A percentile compares a stretch with the other conserved stretches of the same genome.
Evolutionary conservation across 2,888 invertebrate genomes (phyloP).

Genomic region (Lasioglossum calceatum): DNA sequence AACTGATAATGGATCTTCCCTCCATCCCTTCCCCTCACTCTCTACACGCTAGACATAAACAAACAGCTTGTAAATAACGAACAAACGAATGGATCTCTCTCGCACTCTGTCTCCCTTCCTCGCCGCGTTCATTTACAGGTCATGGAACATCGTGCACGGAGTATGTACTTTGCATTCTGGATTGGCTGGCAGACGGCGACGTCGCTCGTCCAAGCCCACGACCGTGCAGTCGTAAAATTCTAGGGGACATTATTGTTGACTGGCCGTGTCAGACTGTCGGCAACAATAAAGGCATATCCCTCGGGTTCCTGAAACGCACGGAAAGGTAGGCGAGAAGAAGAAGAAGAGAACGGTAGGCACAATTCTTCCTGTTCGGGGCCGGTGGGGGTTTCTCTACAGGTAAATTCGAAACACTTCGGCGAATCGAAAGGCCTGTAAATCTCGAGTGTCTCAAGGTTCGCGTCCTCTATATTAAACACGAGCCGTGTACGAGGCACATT

Average conservation of each 20-base stretch:
- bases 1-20: constrained; percentile 43
- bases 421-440: constrained; percentile 20
- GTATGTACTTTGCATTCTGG: neutral
- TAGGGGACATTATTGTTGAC: constrained; percentile 35
- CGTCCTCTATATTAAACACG: neutral
- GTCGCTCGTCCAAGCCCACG: constrained; percentile 1
- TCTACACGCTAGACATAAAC: constrained; percentile 45
- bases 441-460: neutral
- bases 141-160: constrained; percentile 16
- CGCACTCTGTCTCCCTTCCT: constrained; percentile 30
- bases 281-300: constrained; percentile 29
- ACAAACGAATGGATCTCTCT: neutral
- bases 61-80: constrained; percentile 44
- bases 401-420: constrained; percentile 27
- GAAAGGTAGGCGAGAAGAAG: neutral
- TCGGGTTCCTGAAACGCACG: neutral
- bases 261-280: constrained; percentile 18
- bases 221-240: constrained; percentile 40
- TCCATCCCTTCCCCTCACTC: neutral
- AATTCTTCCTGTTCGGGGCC: constrained; percentile 11
- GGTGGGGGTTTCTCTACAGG: neutral
- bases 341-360: neutral
- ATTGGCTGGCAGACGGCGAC: constrained; percentile 11
- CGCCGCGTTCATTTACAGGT: constrained; percentile 16
- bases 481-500: neutral